A percentile compares a stretch with the other conserved stretches of the same genome.
phyloP scores from a whole-genome alignment of 2,113 vertebrate species.

The Apodemus speciosus region DNA sequence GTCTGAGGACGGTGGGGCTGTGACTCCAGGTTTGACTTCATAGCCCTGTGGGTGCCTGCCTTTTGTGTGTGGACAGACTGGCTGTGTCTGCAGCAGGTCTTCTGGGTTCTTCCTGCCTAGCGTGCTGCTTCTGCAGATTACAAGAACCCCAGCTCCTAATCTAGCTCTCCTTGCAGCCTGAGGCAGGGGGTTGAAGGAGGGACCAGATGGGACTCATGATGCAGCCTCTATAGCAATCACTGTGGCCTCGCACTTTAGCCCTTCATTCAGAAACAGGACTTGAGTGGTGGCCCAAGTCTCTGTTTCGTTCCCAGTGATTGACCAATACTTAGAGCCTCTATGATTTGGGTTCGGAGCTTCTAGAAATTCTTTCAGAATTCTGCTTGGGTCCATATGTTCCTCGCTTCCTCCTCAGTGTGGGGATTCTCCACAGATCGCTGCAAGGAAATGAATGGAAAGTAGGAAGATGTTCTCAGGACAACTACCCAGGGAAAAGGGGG shows the following conservation, averaged over 20 bases:
- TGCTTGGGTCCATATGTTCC: slow-evolving; percentile 40
- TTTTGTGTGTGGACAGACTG: neutral
- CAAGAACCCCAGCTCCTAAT: neutral
- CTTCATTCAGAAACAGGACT: slow-evolving; percentile 14
- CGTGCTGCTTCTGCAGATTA: neutral
- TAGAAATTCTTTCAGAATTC: slow-evolving; percentile 71
- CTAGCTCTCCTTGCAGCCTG: neutral
- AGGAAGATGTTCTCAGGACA: slow-evolving; percentile 72
- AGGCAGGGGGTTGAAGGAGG: neutral
- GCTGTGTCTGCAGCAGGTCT: neutral
- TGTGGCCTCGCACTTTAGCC: neutral
- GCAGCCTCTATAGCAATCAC: neutral
- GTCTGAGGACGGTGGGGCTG: slow-evolving; percentile 49
- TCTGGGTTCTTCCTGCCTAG: neutral
- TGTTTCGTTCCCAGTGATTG: neutral
- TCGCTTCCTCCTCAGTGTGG: slow-evolving; percentile 35
- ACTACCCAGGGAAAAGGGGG: slow-evolving; percentile 65
- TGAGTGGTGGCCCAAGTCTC: slow-evolving; percentile 40
- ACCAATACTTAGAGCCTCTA: neutral
- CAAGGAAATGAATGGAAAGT: slow-evolving; percentile 59
- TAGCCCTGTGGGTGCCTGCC: slow-evolving; percentile 26
- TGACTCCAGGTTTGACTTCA: neutral
- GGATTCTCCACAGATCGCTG: slow-evolving; percentile 41
- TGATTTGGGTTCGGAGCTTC: neutral
- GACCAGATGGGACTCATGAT: neutral